Evolutionary conservation across 2,888 invertebrate genomes (phyloP), one percentile per base, ranked within the genome.

Genomic region (Agriotes lineatus): DNA sequence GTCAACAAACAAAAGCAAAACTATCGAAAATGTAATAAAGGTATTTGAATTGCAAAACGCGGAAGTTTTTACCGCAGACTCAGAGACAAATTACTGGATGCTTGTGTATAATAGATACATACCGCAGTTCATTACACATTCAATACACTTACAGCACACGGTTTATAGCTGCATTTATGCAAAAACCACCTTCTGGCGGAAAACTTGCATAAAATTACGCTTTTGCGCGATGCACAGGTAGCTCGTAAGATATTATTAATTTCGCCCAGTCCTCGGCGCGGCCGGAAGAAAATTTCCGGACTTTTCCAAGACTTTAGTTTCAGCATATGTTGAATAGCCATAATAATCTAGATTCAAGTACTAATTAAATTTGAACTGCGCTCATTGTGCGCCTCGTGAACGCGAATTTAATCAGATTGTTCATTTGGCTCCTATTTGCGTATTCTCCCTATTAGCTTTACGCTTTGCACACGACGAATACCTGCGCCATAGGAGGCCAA

Each of bases 61-160:
- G 50, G 50, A 18, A 12, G 3, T 44, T 65, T 65, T 65, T 58
- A 58, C 22, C 58, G 39, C 37, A n/a, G n/a, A 60, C 37, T 58
- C 48, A 42, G 52, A 54, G 62, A 62, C 42, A 62, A 65, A 65
- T 58, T 65, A 54, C 54, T 39, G 54, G 44, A 65, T 60, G 52
- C 66, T 66, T 66, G 42, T 66, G 60, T 66, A 66, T 66, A 66
- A 66, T 66, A 59, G 66, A 66, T 59, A 66, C 65, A 48, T 65
- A 33, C 66, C 33, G 66, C 59, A 66, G 58, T 65, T 65, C 60
- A 66, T 66, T 66, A 66, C 54, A 54, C 66, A 66, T 66, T 66
- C 66, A 66, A 66, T 66, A 54, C 66, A 42, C 54, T 60, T 66
- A 42, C 33, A 60, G 35, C 54, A 56, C 30, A 25, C 39, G n/a